Conservation (phyloP, 2,113 vertebrate genomes). For the Indicator maculatus region DNA sequence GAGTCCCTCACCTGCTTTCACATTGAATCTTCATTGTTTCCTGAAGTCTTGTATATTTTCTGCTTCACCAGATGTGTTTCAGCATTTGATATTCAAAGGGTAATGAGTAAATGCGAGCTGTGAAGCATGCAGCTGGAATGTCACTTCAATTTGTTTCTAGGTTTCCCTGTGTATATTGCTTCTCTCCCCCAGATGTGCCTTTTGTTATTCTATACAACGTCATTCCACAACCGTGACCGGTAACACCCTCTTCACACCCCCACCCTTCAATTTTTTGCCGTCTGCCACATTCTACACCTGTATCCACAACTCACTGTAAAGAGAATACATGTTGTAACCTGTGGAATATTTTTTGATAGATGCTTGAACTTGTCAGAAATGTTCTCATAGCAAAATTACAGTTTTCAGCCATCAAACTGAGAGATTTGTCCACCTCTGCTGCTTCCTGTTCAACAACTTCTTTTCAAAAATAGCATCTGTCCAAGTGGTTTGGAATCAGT, state of each 20-base stretch:
- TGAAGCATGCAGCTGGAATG: neutral
- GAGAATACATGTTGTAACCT: neutral
- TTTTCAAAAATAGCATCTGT: neutral
- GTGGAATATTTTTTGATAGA: neutral
- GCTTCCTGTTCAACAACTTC: neutral
- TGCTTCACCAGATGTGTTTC: neutral
- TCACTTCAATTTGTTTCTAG: neutral
- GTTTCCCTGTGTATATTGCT: neutral
- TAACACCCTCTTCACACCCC: neutral
- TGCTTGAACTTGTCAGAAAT: neutral
- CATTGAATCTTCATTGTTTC: neutral
- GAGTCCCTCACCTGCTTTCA: neutral
- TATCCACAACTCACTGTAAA: neutral
- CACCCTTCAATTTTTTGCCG: neutral
- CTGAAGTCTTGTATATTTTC: neutral
- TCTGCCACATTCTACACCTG: neutral
- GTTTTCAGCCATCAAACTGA: neutral
- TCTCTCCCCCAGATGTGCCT: neutral
- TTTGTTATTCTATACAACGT: neutral
- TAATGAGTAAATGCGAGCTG: neutral
- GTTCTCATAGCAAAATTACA: neutral
- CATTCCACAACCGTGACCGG: neutral
- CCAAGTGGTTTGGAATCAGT: neutral
- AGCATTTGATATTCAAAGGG: neutral
- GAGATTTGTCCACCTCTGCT: neutral